Evolutionary conservation across 2,113 vertebrate species (phyloP).

Genomic region (Solea senegalensis): DNA sequence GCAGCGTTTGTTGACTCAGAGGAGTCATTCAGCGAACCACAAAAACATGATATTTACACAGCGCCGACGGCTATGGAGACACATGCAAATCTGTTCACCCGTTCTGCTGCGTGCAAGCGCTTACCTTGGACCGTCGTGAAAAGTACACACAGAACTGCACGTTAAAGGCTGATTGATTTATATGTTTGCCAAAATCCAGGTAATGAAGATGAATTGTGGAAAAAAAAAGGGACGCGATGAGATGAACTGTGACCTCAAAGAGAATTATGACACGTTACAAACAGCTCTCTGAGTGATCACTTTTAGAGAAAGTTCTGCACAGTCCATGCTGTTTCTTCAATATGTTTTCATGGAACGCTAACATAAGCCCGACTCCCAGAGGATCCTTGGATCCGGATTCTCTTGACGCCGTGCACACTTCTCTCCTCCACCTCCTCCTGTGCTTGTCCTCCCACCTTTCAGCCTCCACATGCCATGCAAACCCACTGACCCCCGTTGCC

Average conservation of each 20-base stretch:
- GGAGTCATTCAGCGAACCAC: conserved; percentile 46
- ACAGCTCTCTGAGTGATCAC: conserved; percentile 13
- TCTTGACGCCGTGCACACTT: conserved; percentile 26
- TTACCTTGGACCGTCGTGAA: conserved; percentile 27
- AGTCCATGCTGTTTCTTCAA: conserved; percentile 30
- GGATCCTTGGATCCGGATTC: conserved; percentile 40
- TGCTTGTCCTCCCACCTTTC: conserved; percentile 22
- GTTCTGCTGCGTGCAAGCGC: conserved; percentile 13
- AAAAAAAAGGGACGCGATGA: conserved; percentile 36
- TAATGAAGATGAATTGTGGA: conserved; percentile 52
- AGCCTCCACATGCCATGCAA: conserved; percentile 42
- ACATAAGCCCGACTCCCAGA: conserved; percentile 30
- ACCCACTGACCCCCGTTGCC: conserved; percentile 66
- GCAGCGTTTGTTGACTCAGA: conserved; percentile 66
- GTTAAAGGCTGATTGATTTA: conserved; percentile 60
- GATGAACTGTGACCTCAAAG: conserved; percentile 7
- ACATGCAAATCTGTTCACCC: conserved; percentile 39
- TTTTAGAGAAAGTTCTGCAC: conserved; percentile 33
- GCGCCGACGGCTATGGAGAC: conserved; percentile 23
- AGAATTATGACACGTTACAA: conserved; percentile 19
- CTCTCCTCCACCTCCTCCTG: conserved; percentile 36
- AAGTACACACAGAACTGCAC: conserved; percentile 46
- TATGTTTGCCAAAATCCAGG: conserved; percentile 56
- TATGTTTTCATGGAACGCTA: conserved; percentile 35
- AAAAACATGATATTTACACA: conserved; percentile 66